These are phyloP conservation scores for Macrosteles quadrilineatus DNA, from an alignment of 1,140 invertebrate genomes.

Conservation along the genomic window DNA sequence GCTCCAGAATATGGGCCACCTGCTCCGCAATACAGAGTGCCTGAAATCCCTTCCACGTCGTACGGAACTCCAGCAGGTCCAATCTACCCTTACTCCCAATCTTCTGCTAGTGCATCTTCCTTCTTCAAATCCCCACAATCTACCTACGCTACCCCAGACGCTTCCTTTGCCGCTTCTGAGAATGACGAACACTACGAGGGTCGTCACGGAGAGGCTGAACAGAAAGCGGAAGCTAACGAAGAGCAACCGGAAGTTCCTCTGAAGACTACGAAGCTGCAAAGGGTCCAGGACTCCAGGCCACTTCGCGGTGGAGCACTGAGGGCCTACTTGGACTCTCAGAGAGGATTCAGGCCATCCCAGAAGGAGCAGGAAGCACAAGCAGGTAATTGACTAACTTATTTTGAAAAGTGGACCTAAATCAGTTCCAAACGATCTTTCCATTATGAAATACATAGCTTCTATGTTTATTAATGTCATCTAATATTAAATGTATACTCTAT, in stretches of 20 bases:
- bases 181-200: neutral
- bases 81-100: neutral
- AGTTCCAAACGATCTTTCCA: too few relatives aligned
- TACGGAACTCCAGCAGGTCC: constrained; percentile 15
- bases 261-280: constrained; percentile 5
- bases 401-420: too few relatives aligned
- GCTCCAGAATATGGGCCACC: neutral
- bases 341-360: neutral
- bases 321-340: neutral
- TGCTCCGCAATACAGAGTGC: neutral
- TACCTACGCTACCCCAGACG: neutral
- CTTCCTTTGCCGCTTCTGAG: neutral
- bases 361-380: neutral
- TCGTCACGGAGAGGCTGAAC: neutral
- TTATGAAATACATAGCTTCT: too few relatives aligned
- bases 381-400: too few relatives aligned
- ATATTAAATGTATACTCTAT: too few relatives aligned
- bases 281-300: neutral
- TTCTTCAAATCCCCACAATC: neutral
- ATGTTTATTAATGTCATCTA: too few relatives aligned
- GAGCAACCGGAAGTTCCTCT: neutral
- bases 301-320: neutral
- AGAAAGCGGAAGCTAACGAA: neutral
- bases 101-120: neutral
- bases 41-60: neutral